Evolutionary conservation across 2,113 vertebrate genomes (phyloP).

Genomic region (Misgurnus anguillicaudatus): DNA sequence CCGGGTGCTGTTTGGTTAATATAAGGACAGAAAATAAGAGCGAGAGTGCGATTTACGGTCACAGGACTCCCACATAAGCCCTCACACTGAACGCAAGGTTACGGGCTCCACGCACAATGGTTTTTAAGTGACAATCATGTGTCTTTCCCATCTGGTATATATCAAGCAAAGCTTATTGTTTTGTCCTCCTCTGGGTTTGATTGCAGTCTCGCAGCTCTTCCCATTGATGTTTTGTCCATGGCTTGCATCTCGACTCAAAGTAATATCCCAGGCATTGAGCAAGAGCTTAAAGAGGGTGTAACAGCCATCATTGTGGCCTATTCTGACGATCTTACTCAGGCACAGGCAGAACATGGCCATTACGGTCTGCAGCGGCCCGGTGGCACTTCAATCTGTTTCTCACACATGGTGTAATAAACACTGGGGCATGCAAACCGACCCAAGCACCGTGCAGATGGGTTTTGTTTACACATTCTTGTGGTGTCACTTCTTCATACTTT

Average conservation of each 20-base stretch:
- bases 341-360: conserved; percentile 44
- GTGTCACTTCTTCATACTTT: conserved; percentile 21
- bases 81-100: too few relatives aligned
- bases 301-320: conserved; percentile 50
- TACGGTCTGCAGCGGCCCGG: conserved; percentile 39
- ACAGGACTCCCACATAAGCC: too few relatives aligned
- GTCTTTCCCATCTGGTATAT: too few relatives aligned
- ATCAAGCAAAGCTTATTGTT: background rate
- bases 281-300: conserved; percentile 39
- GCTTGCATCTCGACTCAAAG: conserved; percentile 42
- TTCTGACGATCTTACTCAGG: conserved; percentile 58
- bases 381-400: conserved; percentile 56
- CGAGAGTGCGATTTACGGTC: too few relatives aligned
- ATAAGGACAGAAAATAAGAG: too few relatives aligned
- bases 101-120: too few relatives aligned
- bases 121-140: too few relatives aligned
- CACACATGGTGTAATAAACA: conserved; percentile 54
- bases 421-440: conserved; percentile 35
- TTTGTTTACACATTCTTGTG: conserved; percentile 45
- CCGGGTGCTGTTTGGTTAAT: too few relatives aligned
- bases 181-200: conserved; percentile 15
- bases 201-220: conserved; percentile 9
- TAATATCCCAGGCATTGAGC: conserved; percentile 35
- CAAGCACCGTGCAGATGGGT: conserved; percentile 51
- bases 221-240: conserved; percentile 11